These are phyloP conservation scores for Stegana nigrithorax DNA, from an alignment of 2,888 invertebrate species.

Conservation along the genomic window DNA sequence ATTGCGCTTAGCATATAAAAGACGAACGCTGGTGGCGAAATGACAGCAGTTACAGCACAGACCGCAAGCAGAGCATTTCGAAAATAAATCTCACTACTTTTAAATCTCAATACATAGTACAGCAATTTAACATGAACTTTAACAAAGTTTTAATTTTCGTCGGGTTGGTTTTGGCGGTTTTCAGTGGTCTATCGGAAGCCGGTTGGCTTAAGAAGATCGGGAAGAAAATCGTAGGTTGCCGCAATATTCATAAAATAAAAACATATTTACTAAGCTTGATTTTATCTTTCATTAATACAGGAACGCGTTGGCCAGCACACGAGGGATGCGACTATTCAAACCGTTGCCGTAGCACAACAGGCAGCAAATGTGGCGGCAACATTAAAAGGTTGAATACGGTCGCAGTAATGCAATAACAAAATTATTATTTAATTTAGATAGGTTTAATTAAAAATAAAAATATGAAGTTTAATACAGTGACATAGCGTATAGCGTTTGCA, in stretches of 20 bases:
- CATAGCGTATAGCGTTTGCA: too few relatives aligned
- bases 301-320: slow-evolving; percentile 32
- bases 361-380: slow-evolving; percentile 34
- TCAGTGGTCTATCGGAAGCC: slow-evolving; percentile 40
- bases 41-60: too few relatives aligned
- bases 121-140: slow-evolving; percentile 17
- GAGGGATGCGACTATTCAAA: slow-evolving; percentile 32
- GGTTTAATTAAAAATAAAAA: too few relatives aligned
- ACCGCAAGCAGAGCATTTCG: too few relatives aligned
- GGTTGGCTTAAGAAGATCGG: slow-evolving; percentile 42
- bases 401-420: slow-evolving; percentile 15
- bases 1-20: too few relatives aligned
- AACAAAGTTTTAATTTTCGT: slow-evolving; percentile 40
- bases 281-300: too few relatives aligned
- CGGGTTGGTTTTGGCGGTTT: slow-evolving; percentile 34
- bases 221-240: slow-evolving; percentile 32
- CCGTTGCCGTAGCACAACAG: slow-evolving; percentile 32
- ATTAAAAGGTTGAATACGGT: slow-evolving; percentile 15
- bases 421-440: background rate
- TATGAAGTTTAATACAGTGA: too few relatives aligned
- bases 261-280: background rate
- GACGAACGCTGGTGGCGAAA: too few relatives aligned
- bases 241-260: background rate
- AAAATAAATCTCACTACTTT: too few relatives aligned
- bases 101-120: too few relatives aligned